Base-by-base conservation (phyloP, 2,113 vertebrate species). In the Amphiprion percula region DNA sequence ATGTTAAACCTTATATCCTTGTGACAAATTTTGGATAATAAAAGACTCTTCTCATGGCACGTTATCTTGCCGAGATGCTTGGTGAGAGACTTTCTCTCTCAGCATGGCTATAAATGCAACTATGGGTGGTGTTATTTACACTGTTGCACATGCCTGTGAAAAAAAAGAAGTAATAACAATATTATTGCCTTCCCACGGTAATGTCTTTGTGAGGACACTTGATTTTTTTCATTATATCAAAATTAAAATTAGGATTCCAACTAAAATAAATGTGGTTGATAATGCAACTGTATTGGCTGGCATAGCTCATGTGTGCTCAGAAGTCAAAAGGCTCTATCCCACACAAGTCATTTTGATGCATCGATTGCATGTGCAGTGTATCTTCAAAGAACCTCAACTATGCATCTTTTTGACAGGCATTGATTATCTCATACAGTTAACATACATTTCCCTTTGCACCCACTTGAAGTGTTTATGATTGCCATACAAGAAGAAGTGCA, bases 331-430 rank as follows among this genome's bases (percentile, higher is more conserved):
- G 24, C 76, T 70, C 30, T 66, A 82, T 62, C 33, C 68, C 61
- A 60, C 68, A 77, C 79, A 60, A 85, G 73, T 87, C 58, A 83
- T 85, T 83, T 85, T 89, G 78, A 87, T 81, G 44, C 74, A 91
- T 87, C 4, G 82, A 88, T 83, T 78, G 58, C 68, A 83, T 65
- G 75, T 5, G 24, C 44, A 17, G 17, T 79, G 53, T 26, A 70
- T 89, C 83, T 77, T 74, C 46, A 80, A 68, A 85, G 63, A 83
- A 59, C 55, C 67, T 77, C 23, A 79, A 72, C 85, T 83, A 88
- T 88, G 86, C 78, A 84, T 91, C 85, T 89, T 87, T 87, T 69
- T 90, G 90, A 93, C 91, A 87, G 69, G 30, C 80, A 92, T 92
- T 92, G 91, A 94, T 91, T 89, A 83, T 90, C 79, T 88, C 69